A percentile compares a stretch with the other conserved stretches of the same genome.
Evolutionary conservation across 2,797 vertebrate genomes (phyloP).

Genomic region (Antennarius maculatus): DNA sequence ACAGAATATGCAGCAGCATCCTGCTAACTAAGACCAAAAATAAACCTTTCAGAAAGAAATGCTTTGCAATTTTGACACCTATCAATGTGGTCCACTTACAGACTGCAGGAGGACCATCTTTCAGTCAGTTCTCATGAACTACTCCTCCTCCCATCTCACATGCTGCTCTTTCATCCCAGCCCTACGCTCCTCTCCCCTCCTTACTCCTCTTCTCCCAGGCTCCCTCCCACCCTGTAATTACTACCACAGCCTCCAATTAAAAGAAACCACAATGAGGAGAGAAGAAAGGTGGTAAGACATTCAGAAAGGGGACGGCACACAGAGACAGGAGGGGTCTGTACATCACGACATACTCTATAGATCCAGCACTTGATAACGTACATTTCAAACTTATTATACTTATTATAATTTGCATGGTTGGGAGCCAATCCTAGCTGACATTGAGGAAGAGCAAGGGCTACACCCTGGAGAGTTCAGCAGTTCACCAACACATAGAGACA

Average conservation of each 20-base stretch:
- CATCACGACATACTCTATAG: too few species aligned
- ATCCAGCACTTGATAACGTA: background rate
- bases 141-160: slow-evolving; percentile 15
- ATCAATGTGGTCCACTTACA: background rate
- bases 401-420: too few species aligned
- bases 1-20: background rate
- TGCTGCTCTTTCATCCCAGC: slow-evolving; percentile 33
- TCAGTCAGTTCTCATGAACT: slow-evolving; percentile 17
- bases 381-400: background rate
- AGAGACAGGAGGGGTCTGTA: slow-evolving; percentile 37
- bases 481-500: too few species aligned
- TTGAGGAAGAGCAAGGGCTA: too few species aligned
- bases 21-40: background rate
- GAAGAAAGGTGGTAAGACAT: slow-evolving; percentile 38
- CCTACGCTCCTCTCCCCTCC: slow-evolving; percentile 7
- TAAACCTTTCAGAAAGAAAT: background rate
- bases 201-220: slow-evolving; percentile 37
- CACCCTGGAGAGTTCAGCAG: too few species aligned
- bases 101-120: background rate
- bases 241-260: slow-evolving; percentile 79
- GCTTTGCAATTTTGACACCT: too few species aligned
- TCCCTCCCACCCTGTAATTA: slow-evolving; percentile 68
- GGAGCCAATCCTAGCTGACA: too few species aligned
- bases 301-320: slow-evolving; percentile 17
- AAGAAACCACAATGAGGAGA: slow-evolving; percentile 69